Evolutionary conservation across 2,797 vertebrate genomes (phyloP), one percentile per base, ranked within the genome.

Genomic region (Enteromius afrohamiltoni): DNA sequence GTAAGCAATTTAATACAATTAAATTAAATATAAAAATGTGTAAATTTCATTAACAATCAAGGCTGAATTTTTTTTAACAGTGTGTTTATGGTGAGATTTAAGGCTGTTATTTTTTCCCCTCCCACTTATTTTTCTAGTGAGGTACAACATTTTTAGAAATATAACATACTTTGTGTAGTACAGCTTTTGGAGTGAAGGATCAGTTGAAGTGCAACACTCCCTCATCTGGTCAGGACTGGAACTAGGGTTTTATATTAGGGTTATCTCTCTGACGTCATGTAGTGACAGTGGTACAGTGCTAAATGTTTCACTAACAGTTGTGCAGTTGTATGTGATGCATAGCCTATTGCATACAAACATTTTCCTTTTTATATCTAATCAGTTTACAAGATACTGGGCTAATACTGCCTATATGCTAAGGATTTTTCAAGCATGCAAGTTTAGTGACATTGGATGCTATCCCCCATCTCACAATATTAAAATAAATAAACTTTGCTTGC

Each of bases 211-310:
- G 17, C 40, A 16, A 49, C 26, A 81, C 68, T 62, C 68, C 79
- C 51, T 80, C 79, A 73, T 64, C 79, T 62, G 79, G 51, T 17
- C 51, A 47, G 37, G 51, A 71, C 67, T 80, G 51, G 67, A 60
- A 71, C 17, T 71, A n/a, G 7, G 10, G 2, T 6, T 80, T 45
- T 60, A 71, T 21, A 70, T n/a, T n/a, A n/a, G n/a, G n/a, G n/a
- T n/a, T 31, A n/a, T 14, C 4, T n/a, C 3, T 40, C 14, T 40
- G 34, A 79, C 23, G 26, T 13, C 47, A 49, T 23, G 16, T 17
- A 79, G 26, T 19, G n/a, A 26, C n/a, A 60, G 4, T 60, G 7
- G 49, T 26, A 60, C 74, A 37, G 21, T 37, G 7, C 40, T 42
- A 42, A 42, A 11, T 42, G 40, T 42, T 42, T 40, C 37, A 40